Base-by-base conservation (phyloP, 2,888 invertebrate genomes). In the Omphaloscelis lunosa region DNA sequence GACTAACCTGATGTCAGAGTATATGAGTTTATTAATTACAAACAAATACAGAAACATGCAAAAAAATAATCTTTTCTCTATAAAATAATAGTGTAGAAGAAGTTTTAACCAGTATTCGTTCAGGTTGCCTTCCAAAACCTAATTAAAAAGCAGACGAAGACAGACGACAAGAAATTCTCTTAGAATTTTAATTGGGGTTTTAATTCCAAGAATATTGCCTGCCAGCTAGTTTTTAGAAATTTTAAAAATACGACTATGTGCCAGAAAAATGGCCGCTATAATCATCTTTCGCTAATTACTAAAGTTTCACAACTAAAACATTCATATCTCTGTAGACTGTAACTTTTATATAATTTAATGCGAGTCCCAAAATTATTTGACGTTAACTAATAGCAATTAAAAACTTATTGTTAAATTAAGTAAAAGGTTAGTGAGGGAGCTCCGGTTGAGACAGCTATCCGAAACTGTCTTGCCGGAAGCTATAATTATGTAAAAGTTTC, bases 401-500 rank as follows among this genome's bases (percentile, higher is more conserved):
- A 80, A 80, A 83, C 73, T 79, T 79, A 86, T 75, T 77, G 71
- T 72, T 56, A 62, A 76, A 79, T 80, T 70, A 75, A 56, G 58
- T 69, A 77, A 79, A 80, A 77, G 70, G 41, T 76, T 61, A 77
- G 65, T 59, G 6, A 45, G 58, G 41, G 48, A 17, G 23, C 51
- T 70, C 66, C 51, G 67, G 62, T 76, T 59, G 15, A 77, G 62
- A 20, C 53, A 56, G 77, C n/a, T 67, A 80, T 70, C 66, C 65
- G 75, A 79, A 77, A 76, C 75, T 74, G 79, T 74, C 72, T 82
- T 67, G 72, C 83, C 72, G 20, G 34, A 12, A 82, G 84, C 79
- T 88, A 56, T 83, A 86, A 88, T 87, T 88, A 86, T 72, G 73
- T 61, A 83, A 80, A 86, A 83, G 86, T 85, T 86, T 86, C 79